Conservation (phyloP, 2,797 vertebrate genomes). For the Salarias fasciatus region DNA sequence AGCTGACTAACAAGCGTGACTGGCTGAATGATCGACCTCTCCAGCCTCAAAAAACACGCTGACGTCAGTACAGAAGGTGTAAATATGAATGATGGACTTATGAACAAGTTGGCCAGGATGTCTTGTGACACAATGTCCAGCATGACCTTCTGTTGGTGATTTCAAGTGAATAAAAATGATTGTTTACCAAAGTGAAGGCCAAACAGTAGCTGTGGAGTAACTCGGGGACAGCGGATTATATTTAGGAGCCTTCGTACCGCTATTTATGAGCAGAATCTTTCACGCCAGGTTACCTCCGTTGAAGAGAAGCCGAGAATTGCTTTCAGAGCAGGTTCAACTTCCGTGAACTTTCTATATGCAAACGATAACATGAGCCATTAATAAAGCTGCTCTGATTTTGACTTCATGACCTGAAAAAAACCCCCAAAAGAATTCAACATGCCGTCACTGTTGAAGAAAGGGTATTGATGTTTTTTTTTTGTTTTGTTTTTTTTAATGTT, state of each 20-base stretch:
- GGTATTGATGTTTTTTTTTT: no score
- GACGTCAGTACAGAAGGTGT: no score
- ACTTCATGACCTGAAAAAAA: conserved; percentile 5
- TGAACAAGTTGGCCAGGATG: no score
- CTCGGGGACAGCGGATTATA: neutral
- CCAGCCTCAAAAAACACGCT: no score
- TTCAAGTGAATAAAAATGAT: no score
- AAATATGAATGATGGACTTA: no score
- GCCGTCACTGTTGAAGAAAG: neutral
- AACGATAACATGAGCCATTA: neutral
- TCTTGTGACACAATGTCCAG: no score
- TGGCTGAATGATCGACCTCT: no score
- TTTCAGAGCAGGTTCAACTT: conserved; percentile 17
- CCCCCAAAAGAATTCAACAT: conserved; percentile 14
- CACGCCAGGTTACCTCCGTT: neutral
- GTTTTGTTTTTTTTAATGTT: no score
- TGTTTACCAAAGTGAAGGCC: neutral
- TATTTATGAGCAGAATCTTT: neutral
- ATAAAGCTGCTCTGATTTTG: conserved; percentile 17
- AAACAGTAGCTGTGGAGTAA: conserved; percentile 15
- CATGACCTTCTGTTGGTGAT: no score
- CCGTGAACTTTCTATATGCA: neutral
- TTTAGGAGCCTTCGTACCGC: neutral
- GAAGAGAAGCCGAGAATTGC: neutral
- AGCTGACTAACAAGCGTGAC: no score